Evolutionary conservation across 2,113 vertebrate genomes (phyloP).

Genomic region (rat (Rattus norvegicus)): GRCr8 NC_086033.1:57677001-57677500

Average conservation of each 20-base stretch:
- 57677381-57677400: not conserved
- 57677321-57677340: not conserved
- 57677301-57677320: not conserved
- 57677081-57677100: not conserved
- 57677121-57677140: not conserved
- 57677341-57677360: not conserved
- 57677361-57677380: not conserved
- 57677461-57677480: conserved; percentile 19
- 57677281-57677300: not conserved
- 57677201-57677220: not conserved
- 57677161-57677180: too few species aligned
- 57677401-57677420: not conserved
- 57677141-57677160: too few species aligned
- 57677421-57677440: not conserved
- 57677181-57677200: not conserved
- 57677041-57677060: not conserved
- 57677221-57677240: not conserved
- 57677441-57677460: conserved; percentile 34
- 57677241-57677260: not conserved
- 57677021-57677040: not conserved
- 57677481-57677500: not conserved
- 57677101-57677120: too few species aligned
- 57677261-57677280: not conserved
- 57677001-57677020: not conserved
- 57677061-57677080: not conserved